A percentile compares a stretch with the other conserved stretches of the same genome.
Evolutionary conservation across 2,113 vertebrate genomes (phyloP).

Genomic region (Corythaeola cristata): DNA sequence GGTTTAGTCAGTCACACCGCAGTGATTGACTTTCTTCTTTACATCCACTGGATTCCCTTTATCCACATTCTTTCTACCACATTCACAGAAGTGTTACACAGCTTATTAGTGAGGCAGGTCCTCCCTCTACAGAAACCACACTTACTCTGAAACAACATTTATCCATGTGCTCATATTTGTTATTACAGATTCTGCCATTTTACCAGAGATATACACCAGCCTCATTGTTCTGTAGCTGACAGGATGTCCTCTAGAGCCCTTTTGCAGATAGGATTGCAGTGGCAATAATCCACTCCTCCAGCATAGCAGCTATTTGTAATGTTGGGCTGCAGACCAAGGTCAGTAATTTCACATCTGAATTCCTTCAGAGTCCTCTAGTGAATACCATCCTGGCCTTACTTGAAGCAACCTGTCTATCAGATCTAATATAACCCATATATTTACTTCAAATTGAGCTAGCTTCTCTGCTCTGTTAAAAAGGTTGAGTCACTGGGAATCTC

Average conservation of each 20-base stretch:
- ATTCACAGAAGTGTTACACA: not conserved
- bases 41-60: not conserved
- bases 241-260: not conserved
- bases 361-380: not conserved
- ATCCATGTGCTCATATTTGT: not conserved
- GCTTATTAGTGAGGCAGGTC: not conserved
- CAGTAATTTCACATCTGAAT: not conserved
- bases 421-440: not conserved
- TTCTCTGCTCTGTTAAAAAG: not conserved
- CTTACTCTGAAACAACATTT: not conserved
- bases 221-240: not conserved
- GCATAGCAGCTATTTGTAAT: not conserved
- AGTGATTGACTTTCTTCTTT: not conserved
- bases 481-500: not conserved
- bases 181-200: not conserved
- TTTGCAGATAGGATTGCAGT: not conserved
- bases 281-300: not conserved
- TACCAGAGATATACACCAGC: not conserved
- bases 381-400: not conserved
- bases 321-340: not conserved
- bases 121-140: not conserved
- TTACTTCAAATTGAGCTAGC: not conserved
- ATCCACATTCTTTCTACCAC: not conserved
- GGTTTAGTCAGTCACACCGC: not conserved
- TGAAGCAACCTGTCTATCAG: not conserved